Base-by-base conservation (phyloP, 2,113 vertebrate species). In the Ornithorhynchus anatinus region DNA sequence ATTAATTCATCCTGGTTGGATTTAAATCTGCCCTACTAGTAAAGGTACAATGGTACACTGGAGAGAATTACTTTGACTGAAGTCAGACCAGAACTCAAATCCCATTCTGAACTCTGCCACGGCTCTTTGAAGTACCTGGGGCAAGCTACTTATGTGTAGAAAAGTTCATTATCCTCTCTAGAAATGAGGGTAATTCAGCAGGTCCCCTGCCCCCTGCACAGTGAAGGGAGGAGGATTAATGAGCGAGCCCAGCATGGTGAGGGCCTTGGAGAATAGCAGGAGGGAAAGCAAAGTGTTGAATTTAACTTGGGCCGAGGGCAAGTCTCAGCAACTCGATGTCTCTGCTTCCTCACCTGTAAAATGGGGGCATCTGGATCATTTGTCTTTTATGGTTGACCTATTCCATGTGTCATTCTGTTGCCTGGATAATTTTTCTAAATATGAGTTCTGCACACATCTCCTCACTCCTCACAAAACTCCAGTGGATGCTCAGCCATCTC, bases 301-400 rank as follows among this genome's bases (percentile, higher is more conserved):
- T 5, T 52, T 81, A 69, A 50, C 31, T 60, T 45, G 9, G 6
- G 43, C 62, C 62, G 56, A 4, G 22, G 25, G 54, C 32, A 35
- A 35, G 2, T 17, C 25, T 43, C 32, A 54, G 42, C 33, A 57
- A 22, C 27, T 63, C 14, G 47, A 45, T 44, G 47, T 20, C 39
- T 79, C 59, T 69, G 54, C 42, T 77, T 54, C 17, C 29, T 79
- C 72, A 75, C 63, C 85, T 77, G 59, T 77, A 75, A 77, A 81
- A 69, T 69, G 59, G 69, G 51, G 7, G n/a, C 25, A n/a, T n/a
- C n/a, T n/a, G n/a, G n/a, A n/a, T n/a, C n/a, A n/a, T n/a, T n/a
- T n/a, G n/a, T n/a, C n/a, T n/a, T n/a, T n/a, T n/a, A n/a, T n/a
- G n/a, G n/a, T n/a, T n/a, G n/a, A n/a, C n/a, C n/a, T n/a, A n/a